Evolutionary conservation across 2,888 invertebrate species (phyloP), one percentile per base, ranked within the genome.

Genomic region (Ornithoptera priamus): DNA sequence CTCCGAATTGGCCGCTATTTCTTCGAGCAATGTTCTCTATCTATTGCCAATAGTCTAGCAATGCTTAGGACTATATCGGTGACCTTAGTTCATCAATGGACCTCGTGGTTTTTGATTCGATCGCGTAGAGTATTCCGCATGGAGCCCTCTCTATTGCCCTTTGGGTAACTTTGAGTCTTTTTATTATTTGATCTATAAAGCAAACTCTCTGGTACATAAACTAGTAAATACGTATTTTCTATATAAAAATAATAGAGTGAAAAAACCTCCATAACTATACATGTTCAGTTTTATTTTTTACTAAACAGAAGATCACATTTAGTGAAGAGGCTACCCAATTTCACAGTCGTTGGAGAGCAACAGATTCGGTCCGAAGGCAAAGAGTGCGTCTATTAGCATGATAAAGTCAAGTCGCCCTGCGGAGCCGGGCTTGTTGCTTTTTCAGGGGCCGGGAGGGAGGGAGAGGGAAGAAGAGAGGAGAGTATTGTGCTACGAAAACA

Each of bases 281-380:
- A 59, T 59, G 15, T n/a, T 22, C 20, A 57, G 5, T 20, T 53
- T 61, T 62, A 56, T 7, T 42, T 24, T 42, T 18, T 50, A 20
- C 50, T 46, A 63, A 63, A 63, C 63, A 69, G 64, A 65, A 53
- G 22, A 46, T 65, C 69, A n/a, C 42, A 58, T 62, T 62, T 65
- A 42, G 46, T 30, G 7, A 58, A 62, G 57, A 30, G 56, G 62
- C 62, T 62, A 69, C 61, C 65, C 69, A 69, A 69, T 69, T 69
- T 69, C 62, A 69, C 65, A 69, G 69, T 69, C 69, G 61, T 39
- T 69, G 69, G 65, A 65, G 46, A 61, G 65, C 46, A 65, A 69
- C 61, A 58, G 65, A 69, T 62, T 56, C 56, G 56, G 18, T 61
- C 57, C 62, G 65, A 65, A 69, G 57, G 62, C 56, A 65, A 68